These are phyloP conservation scores for Acronicta aceris DNA, from an alignment of 2,888 invertebrate genomes.

Conservation along the genomic window DNA sequence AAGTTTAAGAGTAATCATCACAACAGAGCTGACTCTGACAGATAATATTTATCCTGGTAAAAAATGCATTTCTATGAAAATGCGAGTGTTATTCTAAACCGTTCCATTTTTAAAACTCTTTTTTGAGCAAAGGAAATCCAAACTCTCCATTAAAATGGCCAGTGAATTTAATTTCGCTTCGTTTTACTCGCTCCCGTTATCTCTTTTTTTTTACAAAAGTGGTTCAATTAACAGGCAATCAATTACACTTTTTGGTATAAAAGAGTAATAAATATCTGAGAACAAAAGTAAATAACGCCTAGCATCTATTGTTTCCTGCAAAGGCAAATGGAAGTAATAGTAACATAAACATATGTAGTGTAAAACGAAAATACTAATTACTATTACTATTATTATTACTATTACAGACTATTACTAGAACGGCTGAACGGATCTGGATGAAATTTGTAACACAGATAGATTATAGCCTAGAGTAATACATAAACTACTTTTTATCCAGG, in stretches of 20 bases:
- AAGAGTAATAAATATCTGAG: constrained; percentile 7
- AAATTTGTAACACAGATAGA: too few species aligned
- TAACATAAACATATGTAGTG: too few species aligned
- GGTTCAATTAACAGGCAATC: constrained; percentile 18
- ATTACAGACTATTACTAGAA: too few species aligned
- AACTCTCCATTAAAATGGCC: constrained; percentile 8
- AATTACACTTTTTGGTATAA: constrained; percentile 14
- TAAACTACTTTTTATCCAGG: too few species aligned
- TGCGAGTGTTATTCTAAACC: constrained; percentile 6
- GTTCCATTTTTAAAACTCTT: constrained; percentile 3
- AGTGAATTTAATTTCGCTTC: constrained; percentile 33
- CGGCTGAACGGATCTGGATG: too few species aligned
- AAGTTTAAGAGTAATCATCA: background rate
- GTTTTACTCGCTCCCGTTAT: constrained; percentile 24
- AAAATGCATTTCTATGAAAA: constrained; percentile 21
- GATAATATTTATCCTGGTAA: constrained; percentile 9
- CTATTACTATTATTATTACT: too few species aligned
- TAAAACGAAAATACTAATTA: too few species aligned
- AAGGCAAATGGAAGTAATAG: too few species aligned
- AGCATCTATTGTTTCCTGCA: background rate
- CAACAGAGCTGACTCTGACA: background rate
- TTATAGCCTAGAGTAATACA: too few species aligned
- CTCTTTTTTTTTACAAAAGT: too few species aligned
- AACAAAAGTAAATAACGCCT: constrained; percentile 5
- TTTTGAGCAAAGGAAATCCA: constrained; percentile 21